These are phyloP conservation scores for Masnerella sp. DNA, from an alignment of 2,888 invertebrate genomes.

Conservation along the genomic window DNA sequence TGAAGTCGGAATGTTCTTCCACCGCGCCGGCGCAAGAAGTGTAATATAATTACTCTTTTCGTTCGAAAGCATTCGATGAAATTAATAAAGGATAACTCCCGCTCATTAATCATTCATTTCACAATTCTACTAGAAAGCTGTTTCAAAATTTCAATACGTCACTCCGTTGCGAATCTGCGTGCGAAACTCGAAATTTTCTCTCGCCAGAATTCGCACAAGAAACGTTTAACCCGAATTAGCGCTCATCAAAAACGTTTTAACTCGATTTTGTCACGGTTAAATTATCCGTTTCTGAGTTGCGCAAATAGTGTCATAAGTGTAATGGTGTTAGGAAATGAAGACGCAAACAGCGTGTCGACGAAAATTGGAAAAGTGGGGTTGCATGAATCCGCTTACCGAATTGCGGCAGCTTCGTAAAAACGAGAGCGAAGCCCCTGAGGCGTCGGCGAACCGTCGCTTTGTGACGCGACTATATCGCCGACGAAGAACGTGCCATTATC, in stretches of 20 bases:
- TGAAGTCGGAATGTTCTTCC: slow-evolving; percentile 57
- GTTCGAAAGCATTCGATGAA: slow-evolving; percentile 39
- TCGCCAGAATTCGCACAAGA: neutral
- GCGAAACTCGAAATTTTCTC: neutral
- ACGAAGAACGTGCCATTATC: slow-evolving; percentile 60
- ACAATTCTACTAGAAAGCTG: slow-evolving; percentile 13
- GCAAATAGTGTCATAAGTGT: slow-evolving; percentile 16
- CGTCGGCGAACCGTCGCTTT: slow-evolving; percentile 46
- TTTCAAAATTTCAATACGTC: too few species aligned
- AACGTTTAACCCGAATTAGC: slow-evolving; percentile 13
- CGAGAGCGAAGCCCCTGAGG: slow-evolving; percentile 51
- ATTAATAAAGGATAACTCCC: slow-evolving; percentile 8
- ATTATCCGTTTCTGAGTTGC: too few species aligned
- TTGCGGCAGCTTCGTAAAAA: slow-evolving; percentile 45
- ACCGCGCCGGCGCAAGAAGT: slow-evolving; percentile 6
- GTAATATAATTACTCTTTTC: slow-evolving; percentile 21
- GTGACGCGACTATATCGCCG: slow-evolving; percentile 40
- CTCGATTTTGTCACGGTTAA: too few species aligned
- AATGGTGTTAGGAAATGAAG: slow-evolving; percentile 24
- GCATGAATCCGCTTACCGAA: slow-evolving; percentile 53
- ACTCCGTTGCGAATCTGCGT: too few species aligned
- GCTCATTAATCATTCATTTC: slow-evolving; percentile 23
- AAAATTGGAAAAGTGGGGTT: slow-evolving; percentile 39
- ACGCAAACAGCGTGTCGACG: too few species aligned
- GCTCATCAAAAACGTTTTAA: slow-evolving; percentile 13